Percentiles rank a stretch among this genome's conserved stretches.
Evolutionary conservation across 2,888 invertebrate species (phyloP).

Genomic region (Nipponacmea schrenckii): DNA sequence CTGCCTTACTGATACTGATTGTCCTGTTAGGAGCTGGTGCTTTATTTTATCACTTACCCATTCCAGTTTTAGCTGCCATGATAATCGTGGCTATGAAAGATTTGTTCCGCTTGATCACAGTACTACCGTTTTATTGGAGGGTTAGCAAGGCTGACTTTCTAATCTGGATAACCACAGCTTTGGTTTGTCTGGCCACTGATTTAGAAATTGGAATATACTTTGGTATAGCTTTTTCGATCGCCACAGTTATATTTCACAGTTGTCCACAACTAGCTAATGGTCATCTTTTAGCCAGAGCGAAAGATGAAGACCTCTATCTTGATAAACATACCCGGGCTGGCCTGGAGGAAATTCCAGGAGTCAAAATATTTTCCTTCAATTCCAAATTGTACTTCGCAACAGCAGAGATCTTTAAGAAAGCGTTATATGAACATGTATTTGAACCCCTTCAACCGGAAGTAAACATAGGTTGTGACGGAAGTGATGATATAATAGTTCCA

Average conservation of each 20-base stretch:
- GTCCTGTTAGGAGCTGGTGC: conserved; percentile 53
- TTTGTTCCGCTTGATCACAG: conserved; percentile 74
- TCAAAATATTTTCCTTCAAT: not conserved
- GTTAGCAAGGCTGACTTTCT: conserved; percentile 81
- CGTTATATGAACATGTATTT: conserved; percentile 19
- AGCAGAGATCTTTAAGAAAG: conserved; percentile 27
- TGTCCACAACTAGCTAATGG: conserved; percentile 34
- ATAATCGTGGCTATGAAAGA: conserved; percentile 68
- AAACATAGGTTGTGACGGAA: not conserved
- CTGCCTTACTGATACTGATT: conserved; percentile 51
- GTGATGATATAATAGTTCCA: not conserved
- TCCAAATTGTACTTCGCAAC: not conserved
- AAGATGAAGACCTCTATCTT: conserved; percentile 29
- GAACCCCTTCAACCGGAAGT: conserved; percentile 2
- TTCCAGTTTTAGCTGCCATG: conserved; percentile 66
- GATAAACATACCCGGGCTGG: not conserved
- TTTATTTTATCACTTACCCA: conserved; percentile 55
- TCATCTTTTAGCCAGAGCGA: conserved; percentile 26
- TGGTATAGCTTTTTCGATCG: conserved; percentile 48
- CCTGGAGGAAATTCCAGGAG: conserved; percentile 10
- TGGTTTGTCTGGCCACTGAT: conserved; percentile 43
- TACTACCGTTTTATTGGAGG: conserved; percentile 78
- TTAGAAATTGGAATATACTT: conserved; percentile 52
- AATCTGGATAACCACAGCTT: conserved; percentile 53
- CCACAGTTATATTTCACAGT: conserved; percentile 41